Evolutionary conservation across 2,888 invertebrate species (phyloP).

Genomic region (Cataglyphis cursor): DNA sequence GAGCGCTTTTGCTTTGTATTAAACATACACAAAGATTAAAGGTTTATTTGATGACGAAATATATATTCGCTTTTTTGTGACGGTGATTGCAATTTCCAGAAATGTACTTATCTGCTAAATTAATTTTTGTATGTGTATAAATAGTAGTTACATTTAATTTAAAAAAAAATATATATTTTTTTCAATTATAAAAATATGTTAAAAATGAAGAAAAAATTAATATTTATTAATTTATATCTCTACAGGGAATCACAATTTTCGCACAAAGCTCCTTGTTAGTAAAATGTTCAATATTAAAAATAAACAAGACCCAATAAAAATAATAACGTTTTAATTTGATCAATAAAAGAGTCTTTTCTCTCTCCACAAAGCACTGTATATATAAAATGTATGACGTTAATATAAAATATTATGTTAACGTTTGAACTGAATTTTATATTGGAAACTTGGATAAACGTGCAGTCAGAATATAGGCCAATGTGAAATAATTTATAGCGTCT

Average conservation of each 20-base stretch:
- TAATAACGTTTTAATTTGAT: constrained; percentile 1
- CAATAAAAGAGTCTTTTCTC: neutral
- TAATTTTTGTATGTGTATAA: neutral
- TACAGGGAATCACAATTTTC: neutral
- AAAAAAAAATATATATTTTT: neutral
- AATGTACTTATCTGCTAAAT: neutral
- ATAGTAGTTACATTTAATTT: neutral
- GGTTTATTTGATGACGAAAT: neutral
- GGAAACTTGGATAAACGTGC: neutral
- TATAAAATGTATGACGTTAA: neutral
- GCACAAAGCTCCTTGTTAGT: neutral
- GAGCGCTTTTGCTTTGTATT: constrained; percentile 8
- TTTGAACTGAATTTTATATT: neutral
- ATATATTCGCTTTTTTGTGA: neutral
- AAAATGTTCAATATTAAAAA: neutral
- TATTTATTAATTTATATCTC: neutral
- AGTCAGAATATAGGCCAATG: constrained; percentile 21
- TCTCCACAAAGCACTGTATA: neutral
- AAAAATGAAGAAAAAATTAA: neutral
- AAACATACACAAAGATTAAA: neutral
- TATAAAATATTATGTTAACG: constrained; percentile 12
- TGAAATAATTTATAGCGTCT: constrained; percentile 43
- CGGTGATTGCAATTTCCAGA: constrained; percentile 4
- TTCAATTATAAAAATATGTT: constrained; percentile 5
- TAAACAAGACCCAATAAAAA: neutral